phyloP scores from a whole-genome alignment of 1,140 invertebrate genomes.

The Harpegnathos saltator region DNA sequence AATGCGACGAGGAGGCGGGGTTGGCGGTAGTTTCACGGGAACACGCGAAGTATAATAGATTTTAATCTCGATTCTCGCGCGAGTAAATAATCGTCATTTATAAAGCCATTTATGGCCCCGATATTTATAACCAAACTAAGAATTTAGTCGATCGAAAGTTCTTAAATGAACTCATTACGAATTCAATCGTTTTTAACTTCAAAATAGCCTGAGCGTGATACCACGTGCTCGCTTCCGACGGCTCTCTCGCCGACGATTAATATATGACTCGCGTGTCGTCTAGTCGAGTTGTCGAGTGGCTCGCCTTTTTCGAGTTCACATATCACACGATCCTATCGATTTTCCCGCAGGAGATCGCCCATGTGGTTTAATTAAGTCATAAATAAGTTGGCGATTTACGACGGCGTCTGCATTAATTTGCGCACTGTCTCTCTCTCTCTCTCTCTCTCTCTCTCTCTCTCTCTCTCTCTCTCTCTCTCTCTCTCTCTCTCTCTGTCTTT shows the following conservation, averaged over 20 bases:
- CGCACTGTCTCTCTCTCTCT: background rate
- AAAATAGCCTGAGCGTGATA: background rate
- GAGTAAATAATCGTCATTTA: background rate
- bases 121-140: background rate
- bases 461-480: too few relatives aligned
- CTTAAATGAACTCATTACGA: background rate
- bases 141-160: background rate
- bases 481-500: too few relatives aligned
- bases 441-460: too few relatives aligned
- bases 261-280: constrained; percentile 9
- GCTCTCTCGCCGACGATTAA: background rate
- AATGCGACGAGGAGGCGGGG: background rate
- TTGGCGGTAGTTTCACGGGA: too few relatives aligned
- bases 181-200: background rate
- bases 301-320: too few relatives aligned
- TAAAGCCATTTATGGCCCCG: background rate
- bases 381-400: background rate
- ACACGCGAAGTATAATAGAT: too few relatives aligned
- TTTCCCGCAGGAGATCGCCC: constrained; percentile 4
- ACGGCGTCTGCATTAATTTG: constrained; percentile 4
- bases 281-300: background rate
- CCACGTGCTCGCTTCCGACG: background rate
- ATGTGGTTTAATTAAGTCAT: constrained; percentile 7
- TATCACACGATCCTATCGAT: background rate
- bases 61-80: too few relatives aligned